phyloP scores from a whole-genome alignment of 2,797 vertebrate genomes.

The Mus spretus region DNA sequence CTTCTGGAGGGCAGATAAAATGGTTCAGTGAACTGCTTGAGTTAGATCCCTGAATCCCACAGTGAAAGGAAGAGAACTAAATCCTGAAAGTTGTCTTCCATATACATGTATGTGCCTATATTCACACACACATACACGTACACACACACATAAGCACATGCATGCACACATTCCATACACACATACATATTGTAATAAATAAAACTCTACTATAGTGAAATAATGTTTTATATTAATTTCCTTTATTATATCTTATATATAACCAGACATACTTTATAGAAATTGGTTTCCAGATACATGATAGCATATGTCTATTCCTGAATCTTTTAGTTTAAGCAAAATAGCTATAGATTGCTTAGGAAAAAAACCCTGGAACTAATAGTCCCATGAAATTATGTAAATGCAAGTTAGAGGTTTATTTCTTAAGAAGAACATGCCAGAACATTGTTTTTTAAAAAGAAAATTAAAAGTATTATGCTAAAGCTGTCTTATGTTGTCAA shows the following conservation, averaged over 20 bases:
- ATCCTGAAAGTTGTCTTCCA: background rate
- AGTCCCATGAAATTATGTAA: slow-evolving; percentile 16
- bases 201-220: background rate
- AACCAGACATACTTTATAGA: background rate
- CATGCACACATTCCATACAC: background rate
- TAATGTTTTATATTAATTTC: background rate
- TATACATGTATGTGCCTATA: background rate
- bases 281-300: background rate
- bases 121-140: background rate
- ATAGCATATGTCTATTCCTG: background rate
- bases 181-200: background rate
- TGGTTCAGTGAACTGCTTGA: background rate
- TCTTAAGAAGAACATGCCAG: background rate
- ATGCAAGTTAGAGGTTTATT: background rate
- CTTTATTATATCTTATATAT: slow-evolving; percentile 4
- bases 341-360: slow-evolving; percentile 26
- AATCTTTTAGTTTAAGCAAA: background rate
- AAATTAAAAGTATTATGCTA: background rate
- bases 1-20: background rate
- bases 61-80: background rate
- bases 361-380: slow-evolving; percentile 34
- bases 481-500: background rate
- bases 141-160: background rate
- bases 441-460: background rate
- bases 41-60: background rate